These are phyloP conservation scores for Aegotheles bennettii DNA, from an alignment of 2,113 vertebrate species.

Conservation along the genomic window DNA sequence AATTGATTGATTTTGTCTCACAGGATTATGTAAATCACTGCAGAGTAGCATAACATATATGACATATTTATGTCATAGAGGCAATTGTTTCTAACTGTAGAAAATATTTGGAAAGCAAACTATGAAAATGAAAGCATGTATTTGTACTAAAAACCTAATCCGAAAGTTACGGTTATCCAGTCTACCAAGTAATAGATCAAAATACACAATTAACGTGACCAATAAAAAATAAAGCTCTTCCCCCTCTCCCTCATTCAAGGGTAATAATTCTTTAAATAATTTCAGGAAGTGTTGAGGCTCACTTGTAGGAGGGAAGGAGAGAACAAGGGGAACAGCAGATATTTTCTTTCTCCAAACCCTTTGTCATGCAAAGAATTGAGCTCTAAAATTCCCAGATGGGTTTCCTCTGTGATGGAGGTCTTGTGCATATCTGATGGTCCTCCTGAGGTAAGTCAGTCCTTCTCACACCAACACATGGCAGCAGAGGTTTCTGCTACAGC, in stretches of 20 bases:
- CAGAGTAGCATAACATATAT: not conserved
- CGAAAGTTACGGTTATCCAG: not conserved
- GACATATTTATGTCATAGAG: not conserved
- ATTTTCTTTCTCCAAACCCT: not conserved
- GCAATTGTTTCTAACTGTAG: not conserved
- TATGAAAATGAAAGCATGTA: not conserved
- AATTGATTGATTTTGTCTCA: not conserved
- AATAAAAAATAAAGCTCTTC: not conserved
- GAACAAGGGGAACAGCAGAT: not conserved
- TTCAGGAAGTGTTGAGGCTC: not conserved
- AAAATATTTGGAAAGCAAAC: not conserved
- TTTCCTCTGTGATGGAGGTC: not conserved
- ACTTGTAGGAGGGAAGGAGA: not conserved
- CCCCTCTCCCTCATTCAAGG: not conserved
- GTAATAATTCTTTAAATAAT: not conserved
- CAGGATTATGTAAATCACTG: not conserved
- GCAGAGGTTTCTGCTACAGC: not conserved
- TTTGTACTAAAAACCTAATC: not conserved
- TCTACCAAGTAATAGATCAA: not conserved
- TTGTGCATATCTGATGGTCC: accelerated
- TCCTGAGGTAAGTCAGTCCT: not conserved
- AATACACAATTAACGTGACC: not conserved
- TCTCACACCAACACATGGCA: not conserved
- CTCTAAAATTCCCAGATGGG: not conserved
- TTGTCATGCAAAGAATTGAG: not conserved